Percentiles rank a stretch among this genome's conserved stretches.
Conservation (phyloP, 2,113 vertebrate genomes). For the Papio anubis region DNA sequence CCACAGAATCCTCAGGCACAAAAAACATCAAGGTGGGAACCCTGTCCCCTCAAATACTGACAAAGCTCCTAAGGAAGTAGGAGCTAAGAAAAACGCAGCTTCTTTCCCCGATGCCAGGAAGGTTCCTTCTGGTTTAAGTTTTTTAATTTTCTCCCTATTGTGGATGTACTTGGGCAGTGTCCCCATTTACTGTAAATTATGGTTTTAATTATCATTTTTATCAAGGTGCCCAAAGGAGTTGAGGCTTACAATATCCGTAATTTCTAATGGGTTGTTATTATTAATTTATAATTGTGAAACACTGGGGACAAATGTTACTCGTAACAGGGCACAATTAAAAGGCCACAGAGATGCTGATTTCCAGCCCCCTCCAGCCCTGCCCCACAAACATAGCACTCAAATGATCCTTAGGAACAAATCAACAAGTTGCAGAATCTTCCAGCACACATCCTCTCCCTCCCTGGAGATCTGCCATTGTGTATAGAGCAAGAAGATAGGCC, state of each 20-base stretch:
- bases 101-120: neutral
- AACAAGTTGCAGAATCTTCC: constrained; percentile 47
- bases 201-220: constrained; percentile 81
- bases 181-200: constrained; percentile 80
- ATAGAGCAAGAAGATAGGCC: neutral
- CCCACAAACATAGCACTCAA: neutral
- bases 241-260: constrained; percentile 55
- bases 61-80: accelerated
- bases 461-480: accelerated
- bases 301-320: constrained; percentile 67
- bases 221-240: constrained; percentile 77
- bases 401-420: neutral
- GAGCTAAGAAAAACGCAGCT: neutral
- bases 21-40: neutral
- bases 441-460: neutral
- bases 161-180: constrained; percentile 61
- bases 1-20: neutral
- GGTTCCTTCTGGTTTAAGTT: constrained; percentile 37
- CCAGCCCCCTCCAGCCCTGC: too few species aligned
- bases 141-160: constrained; percentile 68
- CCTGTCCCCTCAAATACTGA: neutral
- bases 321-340: constrained; percentile 50
- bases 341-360: constrained; percentile 8
- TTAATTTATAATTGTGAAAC: constrained; percentile 78
- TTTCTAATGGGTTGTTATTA: constrained; percentile 76